phyloP scores from a whole-genome alignment of 2,797 vertebrate genomes.

The Hozukius guyotensis region DNA sequence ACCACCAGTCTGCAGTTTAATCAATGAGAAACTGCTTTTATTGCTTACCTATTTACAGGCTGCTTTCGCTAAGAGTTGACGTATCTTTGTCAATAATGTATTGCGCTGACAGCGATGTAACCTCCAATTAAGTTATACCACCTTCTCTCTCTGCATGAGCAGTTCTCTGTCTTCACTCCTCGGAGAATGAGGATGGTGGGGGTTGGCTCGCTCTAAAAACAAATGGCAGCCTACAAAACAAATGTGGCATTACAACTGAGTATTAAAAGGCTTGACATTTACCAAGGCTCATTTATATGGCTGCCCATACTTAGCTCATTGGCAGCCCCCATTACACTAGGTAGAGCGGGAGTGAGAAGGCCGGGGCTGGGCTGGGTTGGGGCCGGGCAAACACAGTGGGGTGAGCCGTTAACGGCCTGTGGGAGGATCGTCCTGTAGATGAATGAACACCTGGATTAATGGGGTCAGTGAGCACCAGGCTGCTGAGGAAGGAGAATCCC shows the following conservation, averaged over 20 bases:
- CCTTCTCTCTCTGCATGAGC: constrained; percentile 42
- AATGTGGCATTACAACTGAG: constrained; percentile 69
- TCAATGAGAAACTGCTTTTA: constrained; percentile 58
- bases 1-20: constrained; percentile 45
- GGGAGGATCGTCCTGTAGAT: constrained; percentile 74
- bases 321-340: constrained; percentile 59
- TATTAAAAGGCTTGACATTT: constrained; percentile 81
- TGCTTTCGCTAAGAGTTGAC: constrained; percentile 32
- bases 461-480: constrained; percentile 74
- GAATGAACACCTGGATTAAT: constrained; percentile 83
- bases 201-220: constrained; percentile 60
- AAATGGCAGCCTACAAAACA: constrained; percentile 74
- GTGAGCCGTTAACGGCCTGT: constrained; percentile 61
- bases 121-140: constrained; percentile 58
- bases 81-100: constrained; percentile 54
- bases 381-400: constrained; percentile 55
- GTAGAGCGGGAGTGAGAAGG: constrained; percentile 42
- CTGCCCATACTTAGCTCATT: constrained; percentile 62
- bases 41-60: constrained; percentile 61
- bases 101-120: constrained; percentile 54
- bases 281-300: constrained; percentile 75
- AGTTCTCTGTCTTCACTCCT: constrained; percentile 39
- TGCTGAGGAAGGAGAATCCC: constrained; percentile 78
- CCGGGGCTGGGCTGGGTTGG: constrained; percentile 4
- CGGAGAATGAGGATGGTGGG: background rate